These are phyloP conservation scores for Brachypodius melanocephalos DNA, from an alignment of 2,113 vertebrate genomes.

Conservation along the genomic window DNA sequence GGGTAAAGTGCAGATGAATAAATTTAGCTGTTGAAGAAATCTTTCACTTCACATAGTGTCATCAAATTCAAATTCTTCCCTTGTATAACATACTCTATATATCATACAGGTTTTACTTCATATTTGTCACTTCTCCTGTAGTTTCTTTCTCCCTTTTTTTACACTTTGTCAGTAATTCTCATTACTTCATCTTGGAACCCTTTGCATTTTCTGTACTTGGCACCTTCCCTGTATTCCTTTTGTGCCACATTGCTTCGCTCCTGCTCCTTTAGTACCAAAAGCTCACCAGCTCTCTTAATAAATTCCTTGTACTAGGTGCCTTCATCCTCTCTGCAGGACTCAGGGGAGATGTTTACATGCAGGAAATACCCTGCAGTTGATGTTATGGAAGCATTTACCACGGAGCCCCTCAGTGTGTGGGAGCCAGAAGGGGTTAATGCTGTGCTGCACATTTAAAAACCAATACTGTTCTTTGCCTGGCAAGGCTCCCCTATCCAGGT, in stretches of 20 bases:
- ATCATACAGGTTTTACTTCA: not conserved
- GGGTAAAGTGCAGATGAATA: not conserved
- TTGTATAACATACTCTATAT: not conserved
- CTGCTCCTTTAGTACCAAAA: not conserved
- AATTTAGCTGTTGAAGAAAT: not conserved
- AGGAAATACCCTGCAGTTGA: not conserved
- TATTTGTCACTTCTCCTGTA: not conserved
- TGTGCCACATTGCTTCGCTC: not conserved
- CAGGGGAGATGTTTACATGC: not conserved
- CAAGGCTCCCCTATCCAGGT: not conserved
- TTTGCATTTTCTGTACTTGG: not conserved
- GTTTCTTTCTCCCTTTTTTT: not conserved
- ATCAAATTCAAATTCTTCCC: not conserved
- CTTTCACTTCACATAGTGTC: not conserved
- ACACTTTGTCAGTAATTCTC: not conserved
- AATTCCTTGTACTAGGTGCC: not conserved
- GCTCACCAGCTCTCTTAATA: not conserved
- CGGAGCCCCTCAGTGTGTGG: rapidly evolving
- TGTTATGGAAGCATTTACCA: not conserved
- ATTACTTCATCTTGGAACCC: not conserved
- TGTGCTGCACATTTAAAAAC: not conserved
- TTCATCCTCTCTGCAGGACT: not conserved
- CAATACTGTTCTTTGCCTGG: not conserved
- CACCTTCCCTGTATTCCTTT: not conserved
- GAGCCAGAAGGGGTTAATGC: not conserved